Evolutionary conservation across 2,797 vertebrate genomes (phyloP).

Genomic region (Cyclopterus lumpus): DNA sequence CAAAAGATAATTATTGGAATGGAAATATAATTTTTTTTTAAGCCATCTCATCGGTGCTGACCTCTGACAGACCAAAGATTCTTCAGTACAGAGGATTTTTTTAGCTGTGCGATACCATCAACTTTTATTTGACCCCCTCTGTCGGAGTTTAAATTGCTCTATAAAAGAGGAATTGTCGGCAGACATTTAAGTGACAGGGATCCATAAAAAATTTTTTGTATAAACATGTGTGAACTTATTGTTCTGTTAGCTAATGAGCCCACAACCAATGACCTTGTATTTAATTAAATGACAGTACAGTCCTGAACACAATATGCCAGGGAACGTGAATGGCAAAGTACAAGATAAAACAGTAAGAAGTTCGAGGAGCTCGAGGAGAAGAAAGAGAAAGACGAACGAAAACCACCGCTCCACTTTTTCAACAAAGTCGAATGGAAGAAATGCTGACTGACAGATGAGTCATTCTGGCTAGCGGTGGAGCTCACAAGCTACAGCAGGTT

Average conservation of each 20-base stretch:
- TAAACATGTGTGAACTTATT: background rate
- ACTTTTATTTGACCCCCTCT: background rate
- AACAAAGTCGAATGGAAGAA: background rate
- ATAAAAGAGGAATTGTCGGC: background rate
- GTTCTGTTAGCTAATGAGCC: background rate
- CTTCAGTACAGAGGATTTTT: background rate
- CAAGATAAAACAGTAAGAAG: background rate
- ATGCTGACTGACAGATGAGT: background rate
- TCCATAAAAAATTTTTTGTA: background rate
- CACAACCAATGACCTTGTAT: background rate
- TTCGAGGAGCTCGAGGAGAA: too few species aligned
- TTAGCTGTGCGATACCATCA: conserved; percentile 3
- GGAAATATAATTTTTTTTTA: background rate
- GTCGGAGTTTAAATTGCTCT: background rate
- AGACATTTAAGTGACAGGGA: background rate
- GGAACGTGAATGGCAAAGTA: background rate
- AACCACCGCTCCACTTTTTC: background rate
- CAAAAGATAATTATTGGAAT: background rate
- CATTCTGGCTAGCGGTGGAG: too few species aligned
- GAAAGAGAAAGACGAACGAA: background rate
- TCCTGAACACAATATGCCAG: conserved; percentile 3
- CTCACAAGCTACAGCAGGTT: too few species aligned
- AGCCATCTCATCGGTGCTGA: background rate
- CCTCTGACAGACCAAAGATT: background rate
- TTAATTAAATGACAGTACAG: background rate